Base-by-base conservation (phyloP, 2,797 vertebrate species). In the Hozukius guyotensis region DNA sequence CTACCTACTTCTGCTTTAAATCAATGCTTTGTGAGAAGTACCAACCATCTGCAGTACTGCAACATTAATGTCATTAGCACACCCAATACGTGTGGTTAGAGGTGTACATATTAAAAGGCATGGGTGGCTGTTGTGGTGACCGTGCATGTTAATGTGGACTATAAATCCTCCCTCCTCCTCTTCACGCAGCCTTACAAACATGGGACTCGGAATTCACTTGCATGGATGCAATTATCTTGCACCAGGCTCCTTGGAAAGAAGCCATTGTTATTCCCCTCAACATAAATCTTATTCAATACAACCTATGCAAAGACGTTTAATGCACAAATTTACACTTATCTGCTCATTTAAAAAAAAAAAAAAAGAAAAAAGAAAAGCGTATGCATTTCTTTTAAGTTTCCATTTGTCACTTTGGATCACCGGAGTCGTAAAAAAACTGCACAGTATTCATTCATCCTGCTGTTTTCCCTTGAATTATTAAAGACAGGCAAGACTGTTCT, bases 211-310 rank as follows among this genome's bases (percentile, higher is more conserved):
- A 78, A 85, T 89, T 87, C 20, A 85, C 88, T 82, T 85, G 69
- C 76, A 77, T 65, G 56, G 60, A 67, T 83, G 76, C 69, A 86
- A 88, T 86, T 89, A 87, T 87, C 86, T 72, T 76, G 66, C 78
- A 69, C 25, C 34, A 57, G 32, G 82, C 83, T 68, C 66, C 29
- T 72, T 56, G 66, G 77, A 75, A 83, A 81, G 72, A 79, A 75
- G 71, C 34, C 67, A 82, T 84, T 80, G 63, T 81, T 76, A 73
- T 88, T 86, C 81, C 52, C 36, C 42, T 46, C 55, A 27, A 61
- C 75, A 84, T 81, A 73, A 74, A 83, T 86, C 72, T 61, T 53
- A 16, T 25, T 72, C 32, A 8, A 25, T 42, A 56, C 67, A 75
- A 76, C 36, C 59, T 72, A 52, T 27, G 73, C 65, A 67, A 78